phyloP scores from a whole-genome alignment of 2,888 invertebrate genomes.

The Tetramorium bicarinatum region DNA sequence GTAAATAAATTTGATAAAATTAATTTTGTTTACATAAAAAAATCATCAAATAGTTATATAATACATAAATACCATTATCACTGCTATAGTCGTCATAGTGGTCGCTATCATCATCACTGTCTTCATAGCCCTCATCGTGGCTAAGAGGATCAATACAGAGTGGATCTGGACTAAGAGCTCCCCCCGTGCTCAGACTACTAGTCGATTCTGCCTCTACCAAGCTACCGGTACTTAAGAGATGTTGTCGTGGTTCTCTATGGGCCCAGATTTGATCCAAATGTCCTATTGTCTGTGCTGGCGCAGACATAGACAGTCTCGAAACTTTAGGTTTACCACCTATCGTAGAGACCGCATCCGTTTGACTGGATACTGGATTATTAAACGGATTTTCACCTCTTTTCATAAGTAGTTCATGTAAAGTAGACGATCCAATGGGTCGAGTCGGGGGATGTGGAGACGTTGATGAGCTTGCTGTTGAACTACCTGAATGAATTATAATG shows the following conservation, averaged over 20 bases:
- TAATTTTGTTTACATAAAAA: background rate
- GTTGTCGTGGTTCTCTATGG: constrained; percentile 94
- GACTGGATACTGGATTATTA: constrained; percentile 74
- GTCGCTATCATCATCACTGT: constrained; percentile 94
- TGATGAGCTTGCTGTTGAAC: constrained; percentile 84
- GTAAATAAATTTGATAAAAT: background rate
- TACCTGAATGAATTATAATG: constrained; percentile 72
- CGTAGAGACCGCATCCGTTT: constrained; percentile 72
- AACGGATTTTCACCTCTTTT: constrained; percentile 89
- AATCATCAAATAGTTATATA: background rate
- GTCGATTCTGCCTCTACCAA: constrained; percentile 94
- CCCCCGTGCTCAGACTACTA: constrained; percentile 93
- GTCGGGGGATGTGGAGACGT: constrained; percentile 83
- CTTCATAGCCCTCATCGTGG: constrained; percentile 94
- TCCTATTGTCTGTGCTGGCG: constrained; percentile 93
- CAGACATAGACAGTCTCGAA: constrained; percentile 94
- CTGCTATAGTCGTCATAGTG: constrained; percentile 95
- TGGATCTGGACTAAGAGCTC: constrained; percentile 93
- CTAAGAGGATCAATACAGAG: constrained; percentile 89
- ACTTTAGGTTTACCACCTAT: constrained; percentile 86
- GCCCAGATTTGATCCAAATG: constrained; percentile 93
- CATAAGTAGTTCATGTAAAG: constrained; percentile 90
- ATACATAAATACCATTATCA: constrained; percentile 89
- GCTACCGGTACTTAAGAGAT: constrained; percentile 94
- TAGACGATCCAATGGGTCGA: constrained; percentile 84